phyloP scores from a whole-genome alignment of 2,797 vertebrate species.

The Mycteria americana region DNA sequence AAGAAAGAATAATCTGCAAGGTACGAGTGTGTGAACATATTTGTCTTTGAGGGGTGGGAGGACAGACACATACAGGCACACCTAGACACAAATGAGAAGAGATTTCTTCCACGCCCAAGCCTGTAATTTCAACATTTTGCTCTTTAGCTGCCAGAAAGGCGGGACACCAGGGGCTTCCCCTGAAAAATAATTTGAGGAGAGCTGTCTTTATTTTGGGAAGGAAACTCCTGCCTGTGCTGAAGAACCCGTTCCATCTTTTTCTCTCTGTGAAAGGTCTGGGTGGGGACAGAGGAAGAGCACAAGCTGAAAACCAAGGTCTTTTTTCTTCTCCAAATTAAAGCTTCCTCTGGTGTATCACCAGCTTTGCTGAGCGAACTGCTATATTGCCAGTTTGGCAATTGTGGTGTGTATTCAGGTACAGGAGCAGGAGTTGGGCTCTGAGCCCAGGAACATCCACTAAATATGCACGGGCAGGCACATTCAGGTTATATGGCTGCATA shows the following conservation, averaged over 20 bases:
- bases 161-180: constrained; percentile 12
- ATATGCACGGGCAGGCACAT: not conserved
- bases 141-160: constrained; percentile 51
- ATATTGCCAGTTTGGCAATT: not conserved
- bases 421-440: not conserved
- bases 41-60: constrained; percentile 20
- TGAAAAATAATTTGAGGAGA: constrained; percentile 26
- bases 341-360: not conserved
- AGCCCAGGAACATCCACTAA: not conserved
- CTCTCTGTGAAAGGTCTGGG: constrained; percentile 4
- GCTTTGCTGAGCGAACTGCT: constrained; percentile 10
- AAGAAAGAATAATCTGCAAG: constrained; percentile 33
- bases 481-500: not conserved
- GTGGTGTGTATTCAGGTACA: not conserved
- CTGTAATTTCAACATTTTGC: constrained; percentile 51
- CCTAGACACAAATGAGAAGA: constrained; percentile 23
- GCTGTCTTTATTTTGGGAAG: constrained; percentile 45
- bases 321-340: constrained; percentile 15
- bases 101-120: constrained; percentile 20
- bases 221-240: constrained; percentile 29
- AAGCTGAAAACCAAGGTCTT: not conserved
- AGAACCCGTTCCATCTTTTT: constrained; percentile 11
- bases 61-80: constrained; percentile 15
- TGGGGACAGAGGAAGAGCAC: not conserved
- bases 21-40: not conserved